Conservation (phyloP, 2,888 invertebrate genomes). For the Melanostoma mellinum region DNA sequence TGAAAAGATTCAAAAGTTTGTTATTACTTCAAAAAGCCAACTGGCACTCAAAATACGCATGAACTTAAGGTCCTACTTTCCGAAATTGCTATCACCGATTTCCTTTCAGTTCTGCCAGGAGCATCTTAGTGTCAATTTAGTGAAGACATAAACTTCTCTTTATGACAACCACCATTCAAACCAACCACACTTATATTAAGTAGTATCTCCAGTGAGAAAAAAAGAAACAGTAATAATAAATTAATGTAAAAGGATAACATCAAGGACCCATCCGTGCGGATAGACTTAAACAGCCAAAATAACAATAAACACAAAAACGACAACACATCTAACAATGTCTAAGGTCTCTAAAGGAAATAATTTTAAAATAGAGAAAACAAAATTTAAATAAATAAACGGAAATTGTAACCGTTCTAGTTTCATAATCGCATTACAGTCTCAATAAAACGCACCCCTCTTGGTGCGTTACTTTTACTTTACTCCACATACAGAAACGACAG, state of each 20-base stretch:
- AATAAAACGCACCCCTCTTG: slow-evolving; percentile 55
- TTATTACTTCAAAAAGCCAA: no score
- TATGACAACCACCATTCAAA: slow-evolving; percentile 61
- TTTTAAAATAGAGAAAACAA: slow-evolving; percentile 24
- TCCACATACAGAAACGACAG: neutral
- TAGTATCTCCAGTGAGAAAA: neutral
- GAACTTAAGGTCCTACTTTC: no score
- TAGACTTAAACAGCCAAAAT: slow-evolving; percentile 68
- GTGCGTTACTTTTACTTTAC: neutral
- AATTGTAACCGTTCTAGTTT: slow-evolving; percentile 73
- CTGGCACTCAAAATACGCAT: no score
- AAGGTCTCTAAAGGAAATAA: slow-evolving; percentile 1
- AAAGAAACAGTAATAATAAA: slow-evolving; percentile 37
- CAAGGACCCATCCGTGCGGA: slow-evolving; percentile 66
- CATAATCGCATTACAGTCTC: slow-evolving; percentile 68
- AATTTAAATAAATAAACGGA: slow-evolving; percentile 71
- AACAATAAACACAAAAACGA: slow-evolving; percentile 36
- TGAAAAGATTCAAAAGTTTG: no score
- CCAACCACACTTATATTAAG: neutral
- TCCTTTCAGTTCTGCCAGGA: neutral
- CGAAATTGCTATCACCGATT: neutral
- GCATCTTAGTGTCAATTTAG: slow-evolving; percentile 48
- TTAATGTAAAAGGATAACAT: slow-evolving; percentile 66
- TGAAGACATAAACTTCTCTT: slow-evolving; percentile 60
- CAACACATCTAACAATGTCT: slow-evolving; percentile 11